Evolutionary conservation across 64 coral and sea anemone species (phyloP).

Genomic region (Stichodactyla mertensii): DNA sequence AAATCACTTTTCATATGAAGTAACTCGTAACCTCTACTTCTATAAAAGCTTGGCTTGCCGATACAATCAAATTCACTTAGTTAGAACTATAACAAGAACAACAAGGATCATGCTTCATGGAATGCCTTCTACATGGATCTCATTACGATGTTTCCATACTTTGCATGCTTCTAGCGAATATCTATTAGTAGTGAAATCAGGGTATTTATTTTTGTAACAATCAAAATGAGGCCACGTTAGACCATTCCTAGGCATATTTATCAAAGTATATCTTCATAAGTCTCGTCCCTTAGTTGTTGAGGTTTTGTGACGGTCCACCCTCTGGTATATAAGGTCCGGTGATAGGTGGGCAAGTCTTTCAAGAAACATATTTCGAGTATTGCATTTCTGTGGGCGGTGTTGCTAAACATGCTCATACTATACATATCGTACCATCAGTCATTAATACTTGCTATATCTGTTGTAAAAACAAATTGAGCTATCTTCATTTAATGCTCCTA

Average conservation of each 20-base stretch:
- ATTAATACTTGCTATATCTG: background rate
- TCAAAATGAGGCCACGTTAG: background rate
- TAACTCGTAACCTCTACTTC: background rate
- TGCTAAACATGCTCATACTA: background rate
- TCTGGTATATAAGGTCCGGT: background rate
- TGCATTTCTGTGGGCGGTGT: conserved; percentile 5
- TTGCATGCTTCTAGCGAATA: background rate
- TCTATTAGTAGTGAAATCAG: background rate
- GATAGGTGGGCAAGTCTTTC: background rate
- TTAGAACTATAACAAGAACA: background rate
- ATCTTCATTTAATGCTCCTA: background rate
- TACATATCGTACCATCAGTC: background rate
- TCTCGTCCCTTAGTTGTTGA: background rate
- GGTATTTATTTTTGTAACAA: background rate
- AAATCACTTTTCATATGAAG: background rate
- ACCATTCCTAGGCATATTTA: background rate
- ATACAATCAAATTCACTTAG: background rate
- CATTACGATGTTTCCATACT: background rate
- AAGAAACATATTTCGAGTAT: background rate
- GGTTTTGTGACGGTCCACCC: background rate
- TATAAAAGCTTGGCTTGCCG: background rate
- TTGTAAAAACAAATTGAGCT: background rate
- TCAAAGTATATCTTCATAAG: background rate
- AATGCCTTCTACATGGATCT: background rate
- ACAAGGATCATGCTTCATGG: background rate